Conservation (phyloP, 1,140 invertebrate genomes). For the Drosophila mayri region DNA sequence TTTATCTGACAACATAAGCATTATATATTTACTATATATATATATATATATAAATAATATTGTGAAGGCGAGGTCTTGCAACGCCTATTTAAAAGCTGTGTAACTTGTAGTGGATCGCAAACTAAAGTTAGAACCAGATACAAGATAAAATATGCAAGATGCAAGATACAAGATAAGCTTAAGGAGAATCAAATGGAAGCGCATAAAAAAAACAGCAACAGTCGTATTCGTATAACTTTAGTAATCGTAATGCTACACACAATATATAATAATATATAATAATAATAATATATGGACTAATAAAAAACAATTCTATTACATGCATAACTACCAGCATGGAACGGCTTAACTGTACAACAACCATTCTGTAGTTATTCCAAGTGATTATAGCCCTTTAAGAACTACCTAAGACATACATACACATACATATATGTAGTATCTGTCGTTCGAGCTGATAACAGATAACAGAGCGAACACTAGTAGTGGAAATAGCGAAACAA, state of each 20-base stretch:
- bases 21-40: conserved; percentile 6
- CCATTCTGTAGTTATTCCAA: conserved; percentile 44
- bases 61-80: conserved; percentile 14
- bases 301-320: conserved; percentile 51
- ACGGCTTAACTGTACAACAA: conserved; percentile 41
- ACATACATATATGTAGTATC: background rate
- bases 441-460: conserved; percentile 9
- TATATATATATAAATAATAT: background rate
- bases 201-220: conserved; percentile 30
- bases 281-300: conserved; percentile 48
- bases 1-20: conserved; percentile 24
- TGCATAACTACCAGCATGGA: conserved; percentile 34
- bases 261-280: conserved; percentile 43
- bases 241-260: conserved; percentile 49
- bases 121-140: conserved; percentile 20
- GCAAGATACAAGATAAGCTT: background rate
- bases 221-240: conserved; percentile 37
- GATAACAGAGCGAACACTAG: conserved; percentile 25
- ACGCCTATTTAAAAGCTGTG: conserved; percentile 11
- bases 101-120: conserved; percentile 28
- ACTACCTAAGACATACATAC: conserved; percentile 12
- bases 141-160: background rate
- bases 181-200: conserved; percentile 9
- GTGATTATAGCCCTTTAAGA: conserved; percentile 52
- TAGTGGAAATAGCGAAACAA: conserved; percentile 24